These are phyloP conservation scores for Ormyrus thymus DNA, from an alignment of 2,888 invertebrate genomes.

Conservation along the genomic window DNA sequence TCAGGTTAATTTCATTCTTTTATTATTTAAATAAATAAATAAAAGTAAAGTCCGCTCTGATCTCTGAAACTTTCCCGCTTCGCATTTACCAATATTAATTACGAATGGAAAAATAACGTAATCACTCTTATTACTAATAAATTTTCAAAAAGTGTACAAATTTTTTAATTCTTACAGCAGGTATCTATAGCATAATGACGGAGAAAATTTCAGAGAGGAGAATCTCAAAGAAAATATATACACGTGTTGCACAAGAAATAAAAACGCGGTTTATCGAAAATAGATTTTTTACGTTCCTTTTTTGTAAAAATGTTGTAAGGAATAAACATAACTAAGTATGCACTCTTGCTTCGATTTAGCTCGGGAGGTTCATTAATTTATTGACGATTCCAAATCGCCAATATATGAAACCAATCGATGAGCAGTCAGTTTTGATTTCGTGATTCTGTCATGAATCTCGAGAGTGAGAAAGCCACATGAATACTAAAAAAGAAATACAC, in stretches of 20 bases:
- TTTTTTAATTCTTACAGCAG: constrained; percentile 4
- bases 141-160: constrained; percentile 22
- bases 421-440: not conserved
- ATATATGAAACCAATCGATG: no score
- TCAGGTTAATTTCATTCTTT: not conserved
- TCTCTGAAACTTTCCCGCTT: constrained; percentile 25
- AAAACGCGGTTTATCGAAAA: constrained; percentile 21
- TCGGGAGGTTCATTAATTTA: not conserved
- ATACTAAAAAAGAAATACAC: not conserved
- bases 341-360: constrained; percentile 8
- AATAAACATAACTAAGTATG: constrained; percentile 9
- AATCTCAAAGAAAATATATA: not conserved
- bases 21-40: constrained; percentile 16
- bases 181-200: not conserved
- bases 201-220: constrained; percentile 19
- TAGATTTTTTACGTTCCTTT: constrained; percentile 21
- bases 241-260: not conserved
- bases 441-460: not conserved
- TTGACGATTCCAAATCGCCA: not conserved
- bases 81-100: not conserved
- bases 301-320: constrained; percentile 12
- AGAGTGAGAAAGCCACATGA: not conserved
- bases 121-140: no score
- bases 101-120: not conserved
- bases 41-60: constrained; percentile 6